Conservation (phyloP, 2,888 invertebrate genomes). For the Podotricha telesiphe region DNA sequence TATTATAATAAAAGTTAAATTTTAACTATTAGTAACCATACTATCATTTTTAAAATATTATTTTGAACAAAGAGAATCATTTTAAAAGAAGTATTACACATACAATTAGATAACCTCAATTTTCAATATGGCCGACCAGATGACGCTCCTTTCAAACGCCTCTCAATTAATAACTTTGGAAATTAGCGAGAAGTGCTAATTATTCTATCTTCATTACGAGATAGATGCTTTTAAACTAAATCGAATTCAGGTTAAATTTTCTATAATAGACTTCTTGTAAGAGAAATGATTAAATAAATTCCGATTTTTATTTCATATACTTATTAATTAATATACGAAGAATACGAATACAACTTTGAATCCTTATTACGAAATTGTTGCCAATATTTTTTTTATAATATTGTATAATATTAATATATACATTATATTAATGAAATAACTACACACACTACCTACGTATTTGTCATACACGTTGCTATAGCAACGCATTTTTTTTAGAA, state of each 20-base stretch:
- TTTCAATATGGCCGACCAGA: slow-evolving; percentile 58
- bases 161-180: slow-evolving; percentile 80
- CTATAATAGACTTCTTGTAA: slow-evolving; percentile 19
- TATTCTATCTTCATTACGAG: slow-evolving; percentile 70
- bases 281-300: slow-evolving; percentile 2
- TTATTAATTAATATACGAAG: background rate
- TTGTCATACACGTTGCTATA: too few species aligned
- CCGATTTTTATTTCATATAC: background rate
- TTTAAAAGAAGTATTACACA: slow-evolving; percentile 40
- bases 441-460: too few species aligned
- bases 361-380: too few species aligned
- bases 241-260: slow-evolving; percentile 49
- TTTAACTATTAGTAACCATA: too few species aligned
- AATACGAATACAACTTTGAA: background rate
- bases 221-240: slow-evolving; percentile 42
- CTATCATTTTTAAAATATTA: too few species aligned
- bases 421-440: too few species aligned
- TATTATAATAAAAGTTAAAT: too few species aligned
- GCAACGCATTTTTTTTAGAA: too few species aligned
- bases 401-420: too few species aligned
- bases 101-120: slow-evolving; percentile 48
- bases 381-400: too few species aligned
- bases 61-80: slow-evolving; percentile 33
- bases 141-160: slow-evolving; percentile 72
- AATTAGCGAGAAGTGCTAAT: slow-evolving; percentile 76